These are phyloP conservation scores for Sylvietta virens DNA, from an alignment of 2,113 vertebrate species.

Conservation along the genomic window DNA sequence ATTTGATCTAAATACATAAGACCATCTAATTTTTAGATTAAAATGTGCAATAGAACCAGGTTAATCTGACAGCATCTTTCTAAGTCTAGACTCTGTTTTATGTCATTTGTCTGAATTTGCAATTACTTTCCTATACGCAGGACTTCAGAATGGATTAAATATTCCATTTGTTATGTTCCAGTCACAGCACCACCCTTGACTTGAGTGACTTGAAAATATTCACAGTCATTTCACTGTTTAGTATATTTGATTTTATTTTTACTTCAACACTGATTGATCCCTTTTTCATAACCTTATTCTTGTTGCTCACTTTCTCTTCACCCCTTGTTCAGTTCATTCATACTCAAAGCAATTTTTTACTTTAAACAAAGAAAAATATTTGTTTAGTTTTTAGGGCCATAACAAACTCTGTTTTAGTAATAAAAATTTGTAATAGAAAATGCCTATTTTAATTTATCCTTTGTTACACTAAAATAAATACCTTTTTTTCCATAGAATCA, in stretches of 20 bases:
- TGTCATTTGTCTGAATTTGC: background rate
- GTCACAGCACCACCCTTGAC: background rate
- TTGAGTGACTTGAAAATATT: background rate
- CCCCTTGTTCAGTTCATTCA: fast-evolving
- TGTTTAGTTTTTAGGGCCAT: background rate
- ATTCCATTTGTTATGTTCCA: background rate
- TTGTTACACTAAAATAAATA: background rate
- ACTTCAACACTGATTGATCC: background rate
- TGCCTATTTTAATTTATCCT: background rate
- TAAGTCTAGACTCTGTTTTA: background rate
- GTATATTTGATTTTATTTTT: background rate
- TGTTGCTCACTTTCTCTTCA: background rate
- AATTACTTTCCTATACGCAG: background rate
- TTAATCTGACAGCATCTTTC: background rate
- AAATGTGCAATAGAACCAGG: background rate
- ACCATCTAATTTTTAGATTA: background rate
- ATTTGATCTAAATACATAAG: background rate
- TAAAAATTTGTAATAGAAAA: background rate
- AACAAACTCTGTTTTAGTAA: background rate
- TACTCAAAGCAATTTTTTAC: background rate
- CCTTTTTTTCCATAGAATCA: background rate
- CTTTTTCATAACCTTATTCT: background rate
- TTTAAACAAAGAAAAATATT: background rate
- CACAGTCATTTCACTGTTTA: background rate
- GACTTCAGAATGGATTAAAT: background rate